phyloP scores from a whole-genome alignment of 2,797 vertebrate species.

The Philypnodon macrostomus region DNA sequence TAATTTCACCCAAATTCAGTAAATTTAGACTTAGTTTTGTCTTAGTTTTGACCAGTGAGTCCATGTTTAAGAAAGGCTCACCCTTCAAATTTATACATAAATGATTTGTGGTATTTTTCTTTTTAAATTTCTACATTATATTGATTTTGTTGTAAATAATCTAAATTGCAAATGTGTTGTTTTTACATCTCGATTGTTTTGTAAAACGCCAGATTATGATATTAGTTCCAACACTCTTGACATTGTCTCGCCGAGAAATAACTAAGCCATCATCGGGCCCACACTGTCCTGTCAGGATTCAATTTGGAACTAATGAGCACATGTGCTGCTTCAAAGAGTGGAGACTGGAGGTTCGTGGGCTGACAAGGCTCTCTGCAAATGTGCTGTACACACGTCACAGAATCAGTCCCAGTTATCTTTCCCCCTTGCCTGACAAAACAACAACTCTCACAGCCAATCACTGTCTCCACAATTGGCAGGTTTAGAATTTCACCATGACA shows the following conservation, averaged over 20 bases:
- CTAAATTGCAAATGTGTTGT: too few species aligned
- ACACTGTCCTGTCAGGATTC: conserved; percentile 61
- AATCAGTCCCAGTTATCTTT: conserved; percentile 32
- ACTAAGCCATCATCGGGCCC: conserved; percentile 53
- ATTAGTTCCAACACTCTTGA: conserved; percentile 26
- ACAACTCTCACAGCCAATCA: conserved; percentile 19
- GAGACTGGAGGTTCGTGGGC: conserved; percentile 64
- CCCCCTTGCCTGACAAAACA: conserved; percentile 28
- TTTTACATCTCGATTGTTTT: conserved; percentile 28
- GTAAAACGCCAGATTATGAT: conserved; percentile 29
- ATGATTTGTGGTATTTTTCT: too few species aligned
- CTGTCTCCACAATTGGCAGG: conserved; percentile 10
- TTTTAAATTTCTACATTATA: too few species aligned
- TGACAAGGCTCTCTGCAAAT: conserved; percentile 46
- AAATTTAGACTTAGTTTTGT: too few species aligned
- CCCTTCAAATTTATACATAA: too few species aligned
- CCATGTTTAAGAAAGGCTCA: too few species aligned
- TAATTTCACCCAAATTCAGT: too few species aligned
- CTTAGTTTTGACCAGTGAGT: too few species aligned
- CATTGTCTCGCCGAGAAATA: conserved; percentile 30
- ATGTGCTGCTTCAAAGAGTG: conserved; percentile 61
- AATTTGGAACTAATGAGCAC: conserved; percentile 69
- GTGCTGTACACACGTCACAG: conserved; percentile 34
- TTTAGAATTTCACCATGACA: conserved; percentile 4
- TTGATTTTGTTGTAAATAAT: too few species aligned